Conservation (phyloP, 2,888 invertebrate species). For the Clostera curtula region DNA sequence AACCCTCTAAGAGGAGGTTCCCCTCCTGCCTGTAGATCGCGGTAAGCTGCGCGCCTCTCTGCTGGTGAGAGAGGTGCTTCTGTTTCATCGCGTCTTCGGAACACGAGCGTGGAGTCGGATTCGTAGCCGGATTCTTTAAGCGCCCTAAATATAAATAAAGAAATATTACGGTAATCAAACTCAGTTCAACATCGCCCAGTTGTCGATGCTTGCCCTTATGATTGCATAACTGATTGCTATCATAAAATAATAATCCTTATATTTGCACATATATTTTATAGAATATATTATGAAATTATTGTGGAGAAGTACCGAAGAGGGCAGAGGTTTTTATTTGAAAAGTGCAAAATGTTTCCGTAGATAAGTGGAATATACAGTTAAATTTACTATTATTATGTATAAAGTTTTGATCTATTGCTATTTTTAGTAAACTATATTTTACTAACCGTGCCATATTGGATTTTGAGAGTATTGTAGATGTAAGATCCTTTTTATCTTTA, state of each 20-base stretch:
- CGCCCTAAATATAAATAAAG: constrained; percentile 70
- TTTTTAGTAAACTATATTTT: too few relatives aligned
- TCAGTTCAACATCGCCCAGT: not conserved
- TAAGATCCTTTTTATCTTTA: constrained; percentile 78
- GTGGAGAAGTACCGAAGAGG: too few relatives aligned
- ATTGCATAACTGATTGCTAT: too few relatives aligned
- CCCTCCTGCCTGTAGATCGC: constrained; percentile 92
- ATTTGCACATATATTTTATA: too few relatives aligned
- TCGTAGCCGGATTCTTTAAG: constrained; percentile 93
- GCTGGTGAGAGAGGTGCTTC: constrained; percentile 83
- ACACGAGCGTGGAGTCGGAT: constrained; percentile 91
- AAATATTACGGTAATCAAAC: constrained; percentile 2
- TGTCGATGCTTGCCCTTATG: too few relatives aligned
- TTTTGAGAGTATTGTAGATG: constrained; percentile 78
- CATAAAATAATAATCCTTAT: too few relatives aligned
- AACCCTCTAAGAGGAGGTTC: constrained; percentile 95
- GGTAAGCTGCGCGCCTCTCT: constrained; percentile 90
- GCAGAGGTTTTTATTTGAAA: too few relatives aligned
- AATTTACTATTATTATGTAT: not conserved
- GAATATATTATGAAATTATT: too few relatives aligned
- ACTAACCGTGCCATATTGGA: constrained; percentile 89
- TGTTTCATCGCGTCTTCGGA: constrained; percentile 82
- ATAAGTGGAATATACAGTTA: not conserved
- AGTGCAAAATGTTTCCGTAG: too few relatives aligned
- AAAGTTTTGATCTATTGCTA: too few relatives aligned